Evolutionary conservation across 2,888 invertebrate species (phyloP).

Genomic region (Eudemis profundana): DNA sequence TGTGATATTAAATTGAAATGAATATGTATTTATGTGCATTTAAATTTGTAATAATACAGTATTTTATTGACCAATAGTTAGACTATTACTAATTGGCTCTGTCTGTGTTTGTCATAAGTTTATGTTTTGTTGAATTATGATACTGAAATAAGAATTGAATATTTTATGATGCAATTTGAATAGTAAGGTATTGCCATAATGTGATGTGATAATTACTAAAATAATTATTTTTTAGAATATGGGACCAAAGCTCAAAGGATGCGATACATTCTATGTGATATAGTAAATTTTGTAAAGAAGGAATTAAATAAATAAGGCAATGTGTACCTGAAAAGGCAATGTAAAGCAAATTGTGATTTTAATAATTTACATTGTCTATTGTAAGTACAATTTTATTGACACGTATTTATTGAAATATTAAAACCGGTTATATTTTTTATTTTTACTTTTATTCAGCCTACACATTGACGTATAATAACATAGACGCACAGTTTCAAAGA

Average conservation of each 20-base stretch:
- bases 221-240: not conserved
- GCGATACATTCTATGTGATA: not conserved
- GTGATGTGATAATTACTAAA: not conserved
- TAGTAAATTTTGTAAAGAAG: not conserved
- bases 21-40: too few relatives aligned
- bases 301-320: not conserved
- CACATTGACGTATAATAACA: too few relatives aligned
- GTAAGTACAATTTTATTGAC: constrained; percentile 37
- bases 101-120: not conserved
- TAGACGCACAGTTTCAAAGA: too few relatives aligned
- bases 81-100: too few relatives aligned
- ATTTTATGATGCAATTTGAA: constrained; percentile 1
- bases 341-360: constrained; percentile 36
- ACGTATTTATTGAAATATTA: constrained; percentile 33
- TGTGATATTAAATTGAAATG: too few relatives aligned
- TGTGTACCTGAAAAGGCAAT: not conserved
- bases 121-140: not conserved
- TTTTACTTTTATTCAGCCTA: constrained; percentile 2
- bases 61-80: not conserved
- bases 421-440: constrained; percentile 8
- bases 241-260: not conserved
- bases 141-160: not conserved
- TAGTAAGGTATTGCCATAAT: not conserved
- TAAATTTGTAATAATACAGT: not conserved
- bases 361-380: constrained; percentile 26